Evolutionary conservation across 2,888 invertebrate genomes (phyloP).

Genomic region (Acrocyrtus sp.): DNA sequence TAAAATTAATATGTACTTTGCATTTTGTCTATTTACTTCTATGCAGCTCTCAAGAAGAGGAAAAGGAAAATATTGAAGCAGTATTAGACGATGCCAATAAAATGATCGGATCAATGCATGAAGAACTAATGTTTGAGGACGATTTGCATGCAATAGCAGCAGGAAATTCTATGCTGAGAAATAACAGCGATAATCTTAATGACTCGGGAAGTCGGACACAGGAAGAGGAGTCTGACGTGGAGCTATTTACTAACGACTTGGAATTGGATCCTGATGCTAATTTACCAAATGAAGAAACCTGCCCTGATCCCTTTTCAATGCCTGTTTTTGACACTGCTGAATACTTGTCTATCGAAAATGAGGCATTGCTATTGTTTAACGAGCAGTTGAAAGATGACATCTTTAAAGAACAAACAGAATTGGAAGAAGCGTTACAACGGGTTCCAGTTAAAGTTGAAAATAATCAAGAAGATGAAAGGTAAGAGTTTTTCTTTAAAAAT

Average conservation of each 20-base stretch:
- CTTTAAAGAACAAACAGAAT: constrained; percentile 55
- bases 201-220: background rate
- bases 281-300: constrained; percentile 45
- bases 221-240: constrained; percentile 40
- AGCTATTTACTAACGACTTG: constrained; percentile 45
- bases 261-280: constrained; percentile 43
- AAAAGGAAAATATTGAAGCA: constrained; percentile 44
- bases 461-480: constrained; percentile 50
- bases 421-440: constrained; percentile 51
- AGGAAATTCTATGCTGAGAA: background rate
- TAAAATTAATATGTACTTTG: background rate
- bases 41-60: constrained; percentile 29
- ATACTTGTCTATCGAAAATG: constrained; percentile 59
- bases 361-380: constrained; percentile 58
- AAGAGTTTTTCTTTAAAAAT: constrained; percentile 14
- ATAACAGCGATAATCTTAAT: background rate
- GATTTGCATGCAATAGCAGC: constrained; percentile 1
- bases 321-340: constrained; percentile 60
- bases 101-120: constrained; percentile 59
- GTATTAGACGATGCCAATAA: constrained; percentile 55
- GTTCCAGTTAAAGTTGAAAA: constrained; percentile 28
- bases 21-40: too few species aligned
- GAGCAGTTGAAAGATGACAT: constrained; percentile 57
- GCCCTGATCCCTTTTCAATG: constrained; percentile 57
- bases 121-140: constrained; percentile 52